A percentile compares a stretch with the other conserved stretches of the same genome.
Evolutionary conservation across 1,140 invertebrate genomes (phyloP).

Genomic region (Linepithema humile): DNA sequence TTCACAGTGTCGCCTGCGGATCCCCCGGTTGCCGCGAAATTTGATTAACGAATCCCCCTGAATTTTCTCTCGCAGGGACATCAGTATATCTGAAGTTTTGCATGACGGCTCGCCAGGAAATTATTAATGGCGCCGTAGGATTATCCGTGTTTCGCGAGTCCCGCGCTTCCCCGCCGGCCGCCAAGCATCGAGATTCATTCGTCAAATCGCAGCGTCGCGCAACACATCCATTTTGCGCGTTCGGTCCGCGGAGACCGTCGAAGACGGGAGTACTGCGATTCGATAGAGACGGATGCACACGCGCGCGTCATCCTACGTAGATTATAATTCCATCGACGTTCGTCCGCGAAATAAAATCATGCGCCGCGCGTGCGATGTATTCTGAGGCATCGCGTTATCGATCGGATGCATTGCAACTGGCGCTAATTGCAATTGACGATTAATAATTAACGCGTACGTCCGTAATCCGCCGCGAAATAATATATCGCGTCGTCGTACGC

Average conservation of each 20-base stretch:
- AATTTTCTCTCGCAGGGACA: slow-evolving; percentile 49
- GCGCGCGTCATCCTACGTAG: background rate
- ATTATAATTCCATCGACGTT: slow-evolving; percentile 49
- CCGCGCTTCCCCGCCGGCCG: slow-evolving; percentile 8
- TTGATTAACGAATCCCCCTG: slow-evolving; percentile 52
- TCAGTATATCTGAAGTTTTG: slow-evolving; percentile 35
- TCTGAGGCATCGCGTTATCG: slow-evolving; percentile 42
- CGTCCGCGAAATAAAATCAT: slow-evolving; percentile 47
- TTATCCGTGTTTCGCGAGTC: slow-evolving; percentile 38
- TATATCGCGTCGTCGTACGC: slow-evolving; percentile 3
- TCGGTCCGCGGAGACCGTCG: background rate
- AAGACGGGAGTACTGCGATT: background rate
- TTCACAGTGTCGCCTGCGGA: slow-evolving; percentile 37
- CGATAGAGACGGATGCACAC: background rate
- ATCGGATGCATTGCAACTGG: slow-evolving; percentile 47
- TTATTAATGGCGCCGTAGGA: slow-evolving; percentile 50
- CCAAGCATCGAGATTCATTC: slow-evolving; percentile 41
- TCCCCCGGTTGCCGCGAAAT: slow-evolving; percentile 24
- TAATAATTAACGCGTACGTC: slow-evolving; percentile 50
- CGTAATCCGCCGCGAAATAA: slow-evolving; percentile 48
- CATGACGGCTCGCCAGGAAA: slow-evolving; percentile 33
- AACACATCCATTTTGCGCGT: slow-evolving; percentile 17
- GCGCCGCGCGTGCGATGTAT: slow-evolving; percentile 14
- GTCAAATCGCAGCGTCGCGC: slow-evolving; percentile 2
- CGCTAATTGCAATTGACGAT: slow-evolving; percentile 57